These are phyloP conservation scores for Empis stercorea DNA, from an alignment of 2,888 invertebrate genomes.

Conservation along the genomic window DNA sequence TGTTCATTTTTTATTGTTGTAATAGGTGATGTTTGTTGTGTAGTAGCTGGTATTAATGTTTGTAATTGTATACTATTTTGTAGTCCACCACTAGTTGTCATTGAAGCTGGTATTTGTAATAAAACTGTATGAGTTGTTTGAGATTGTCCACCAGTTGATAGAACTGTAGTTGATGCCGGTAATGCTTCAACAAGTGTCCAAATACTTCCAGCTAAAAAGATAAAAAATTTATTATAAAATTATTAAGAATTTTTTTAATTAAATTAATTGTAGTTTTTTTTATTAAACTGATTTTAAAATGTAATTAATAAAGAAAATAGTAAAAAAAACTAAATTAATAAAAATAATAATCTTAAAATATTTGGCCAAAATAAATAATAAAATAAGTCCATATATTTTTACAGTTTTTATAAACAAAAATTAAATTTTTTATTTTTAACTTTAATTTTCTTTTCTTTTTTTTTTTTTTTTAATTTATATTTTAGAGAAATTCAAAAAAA, in stretches of 20 bases:
- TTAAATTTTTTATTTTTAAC: no score
- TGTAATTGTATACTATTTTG: constrained; percentile 2
- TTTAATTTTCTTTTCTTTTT: no score
- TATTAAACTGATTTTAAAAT: neutral
- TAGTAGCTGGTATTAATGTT: constrained; percentile 7
- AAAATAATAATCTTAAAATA: neutral
- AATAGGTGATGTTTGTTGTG: constrained; percentile 7
- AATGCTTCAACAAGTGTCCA: constrained; percentile 15
- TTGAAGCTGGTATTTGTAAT: constrained; percentile 9
- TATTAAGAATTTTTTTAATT: neutral
- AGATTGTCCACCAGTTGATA: constrained; percentile 6
- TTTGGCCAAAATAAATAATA: neutral
- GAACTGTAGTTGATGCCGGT: constrained; percentile 8
- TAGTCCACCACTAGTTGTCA: constrained; percentile 1
- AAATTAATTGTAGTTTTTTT: no score
- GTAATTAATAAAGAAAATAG: neutral
- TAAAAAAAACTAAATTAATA: neutral
- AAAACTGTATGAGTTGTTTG: constrained; percentile 6
- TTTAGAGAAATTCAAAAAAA: no score
- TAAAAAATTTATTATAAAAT: neutral
- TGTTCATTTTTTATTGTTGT: constrained; percentile 1
- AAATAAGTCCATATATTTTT: neutral
- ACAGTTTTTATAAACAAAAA: neutral
- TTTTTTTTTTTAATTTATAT: no score
- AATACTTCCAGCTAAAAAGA: neutral